Conservation (phyloP, 2,888 invertebrate species). For the Fabriciana adippe region DNA sequence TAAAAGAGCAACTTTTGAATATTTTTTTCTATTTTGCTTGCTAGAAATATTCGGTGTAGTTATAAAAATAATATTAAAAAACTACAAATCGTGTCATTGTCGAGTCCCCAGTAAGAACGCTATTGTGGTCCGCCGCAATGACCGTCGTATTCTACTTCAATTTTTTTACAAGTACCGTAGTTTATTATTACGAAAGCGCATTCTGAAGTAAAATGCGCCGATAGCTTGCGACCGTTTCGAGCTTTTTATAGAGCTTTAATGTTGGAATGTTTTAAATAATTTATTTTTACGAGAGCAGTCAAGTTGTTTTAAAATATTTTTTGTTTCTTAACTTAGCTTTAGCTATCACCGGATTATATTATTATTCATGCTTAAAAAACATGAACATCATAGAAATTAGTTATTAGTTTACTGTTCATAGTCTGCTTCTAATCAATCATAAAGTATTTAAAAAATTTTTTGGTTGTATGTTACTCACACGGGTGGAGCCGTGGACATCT, state of each 20-base stretch:
- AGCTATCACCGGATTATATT: not conserved
- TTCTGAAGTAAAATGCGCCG: slow-evolving; percentile 24
- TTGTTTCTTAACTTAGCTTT: not conserved
- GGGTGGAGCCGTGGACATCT: too few relatives aligned
- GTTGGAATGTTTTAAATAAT: slow-evolving; percentile 10
- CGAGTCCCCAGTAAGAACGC: slow-evolving; percentile 11
- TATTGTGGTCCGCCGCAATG: slow-evolving; percentile 20
- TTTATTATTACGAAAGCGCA: slow-evolving; percentile 38
- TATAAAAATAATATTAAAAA: slow-evolving; percentile 8
- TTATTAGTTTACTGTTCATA: too few relatives aligned
- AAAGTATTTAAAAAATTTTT: too few relatives aligned
- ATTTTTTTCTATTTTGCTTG: not conserved
- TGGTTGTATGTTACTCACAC: too few relatives aligned
- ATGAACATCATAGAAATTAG: too few relatives aligned
- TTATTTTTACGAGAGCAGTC: slow-evolving; percentile 9
- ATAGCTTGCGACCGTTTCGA: slow-evolving; percentile 17
- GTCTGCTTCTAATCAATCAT: too few relatives aligned
- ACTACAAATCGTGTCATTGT: slow-evolving; percentile 9
- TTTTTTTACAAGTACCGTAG: slow-evolving; percentile 29
- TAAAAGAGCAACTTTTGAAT: slow-evolving; percentile 7
- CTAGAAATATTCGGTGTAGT: not conserved
- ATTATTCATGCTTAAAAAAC: too few relatives aligned
- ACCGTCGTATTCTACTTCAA: slow-evolving; percentile 28
- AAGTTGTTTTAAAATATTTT: not conserved
- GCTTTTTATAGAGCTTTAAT: slow-evolving; percentile 14